Evolutionary conservation across 2,797 vertebrate genomes (phyloP), one percentile per base, ranked within the genome.

Genomic region (Gymnopithys bicolor): DNA sequence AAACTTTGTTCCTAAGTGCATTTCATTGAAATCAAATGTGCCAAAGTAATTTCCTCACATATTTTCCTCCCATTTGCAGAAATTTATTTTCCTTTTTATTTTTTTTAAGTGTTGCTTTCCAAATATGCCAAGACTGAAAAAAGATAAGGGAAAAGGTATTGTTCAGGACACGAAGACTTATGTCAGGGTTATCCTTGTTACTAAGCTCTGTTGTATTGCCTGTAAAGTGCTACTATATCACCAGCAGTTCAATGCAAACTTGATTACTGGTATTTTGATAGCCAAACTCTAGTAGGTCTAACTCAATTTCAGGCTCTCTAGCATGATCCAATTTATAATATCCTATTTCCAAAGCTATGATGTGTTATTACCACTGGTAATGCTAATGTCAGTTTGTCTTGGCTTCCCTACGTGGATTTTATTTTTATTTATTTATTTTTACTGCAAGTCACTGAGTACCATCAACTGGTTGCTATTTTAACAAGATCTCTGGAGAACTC

Each of bases 401-500:
- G 90, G 75, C 74, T 94, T 88, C 78, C 18, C 82, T 94, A 5
- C 67, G 5, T 85, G 68, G 74, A 71, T 78, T 83, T 91, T 46
- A 8, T 71, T 7, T 93, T 81, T 92, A 30, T 97, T 95, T 95
- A 5, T 96, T 90, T 94, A 51, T 94, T 76, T 94, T 95, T 93
- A 62, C 77, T 94, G 23, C 91, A 93, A 96, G 89, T 90, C 17
- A 27, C 76, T 67, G 94, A 94, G 95, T 95, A 59, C 74, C 70
- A 78, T 96, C 95, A 93, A 92, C 87, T 93, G 82, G 88, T 96
- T 96, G 88, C 94, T 97, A 89, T 96, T 97, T 97, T 98, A 98
- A 97, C 95, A 97, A 97, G 97, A 73, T 97, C 96, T 97, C 97
- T 95, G 84, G 97, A 97, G 97, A 92, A 62, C 78, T 94, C 66